Conservation (phyloP, 30 jellyfish, hydroid and myxozoan species). For the Aurelia aurita region DNA sequence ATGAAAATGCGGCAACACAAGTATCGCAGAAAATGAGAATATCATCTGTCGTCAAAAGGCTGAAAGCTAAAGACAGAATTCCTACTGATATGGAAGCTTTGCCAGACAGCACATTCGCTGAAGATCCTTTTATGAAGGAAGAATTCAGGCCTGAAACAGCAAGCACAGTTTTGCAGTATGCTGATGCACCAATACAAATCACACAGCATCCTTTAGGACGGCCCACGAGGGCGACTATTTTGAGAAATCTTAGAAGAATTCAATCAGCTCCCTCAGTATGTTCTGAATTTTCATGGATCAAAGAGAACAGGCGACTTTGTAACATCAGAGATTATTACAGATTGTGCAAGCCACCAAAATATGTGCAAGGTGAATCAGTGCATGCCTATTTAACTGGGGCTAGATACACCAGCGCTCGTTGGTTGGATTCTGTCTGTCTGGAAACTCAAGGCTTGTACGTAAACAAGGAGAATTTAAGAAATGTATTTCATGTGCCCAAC, state of each 20-base stretch:
- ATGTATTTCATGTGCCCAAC: constrained; percentile 49
- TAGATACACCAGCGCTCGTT: constrained; percentile 62
- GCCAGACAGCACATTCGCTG: constrained; percentile 49
- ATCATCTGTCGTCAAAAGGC: constrained; percentile 30
- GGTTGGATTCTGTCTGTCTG: constrained; percentile 53
- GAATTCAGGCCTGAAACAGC: constrained; percentile 47
- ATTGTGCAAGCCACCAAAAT: constrained; percentile 12
- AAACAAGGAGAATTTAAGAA: constrained; percentile 39
- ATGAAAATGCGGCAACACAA: constrained; percentile 37
- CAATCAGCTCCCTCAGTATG: constrained; percentile 63
- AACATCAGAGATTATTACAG: constrained; percentile 64
- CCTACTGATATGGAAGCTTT: constrained; percentile 38
- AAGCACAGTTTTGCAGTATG: constrained; percentile 57
- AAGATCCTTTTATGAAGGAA: background rate
- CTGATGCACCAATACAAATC: constrained; percentile 49
- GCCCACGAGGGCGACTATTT: constrained; percentile 61
- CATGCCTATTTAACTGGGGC: constrained; percentile 66
- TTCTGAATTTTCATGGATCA: constrained; percentile 71
- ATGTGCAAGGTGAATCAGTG: constrained; percentile 33
- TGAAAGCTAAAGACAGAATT: constrained; percentile 39
- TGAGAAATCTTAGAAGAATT: constrained; percentile 45
- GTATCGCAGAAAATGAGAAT: constrained; percentile 44
- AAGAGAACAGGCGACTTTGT: constrained; percentile 66
- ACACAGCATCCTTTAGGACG: constrained; percentile 58
- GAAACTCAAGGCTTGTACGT: constrained; percentile 38